Evolutionary conservation across 2,888 invertebrate species (phyloP).

Genomic region (Stictocephala bisonia): DNA sequence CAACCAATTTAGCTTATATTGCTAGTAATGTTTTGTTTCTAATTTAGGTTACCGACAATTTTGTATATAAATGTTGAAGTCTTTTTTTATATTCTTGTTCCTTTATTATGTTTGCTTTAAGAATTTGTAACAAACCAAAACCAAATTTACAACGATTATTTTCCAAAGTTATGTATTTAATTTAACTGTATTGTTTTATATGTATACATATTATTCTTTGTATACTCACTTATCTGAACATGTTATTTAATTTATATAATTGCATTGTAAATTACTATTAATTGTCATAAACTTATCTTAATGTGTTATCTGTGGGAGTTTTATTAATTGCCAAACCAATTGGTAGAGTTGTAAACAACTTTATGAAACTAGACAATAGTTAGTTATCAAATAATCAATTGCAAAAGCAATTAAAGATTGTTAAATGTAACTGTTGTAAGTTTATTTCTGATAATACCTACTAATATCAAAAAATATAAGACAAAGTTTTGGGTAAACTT

Average conservation of each 20-base stretch:
- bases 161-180: conserved; percentile 49
- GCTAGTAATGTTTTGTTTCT: no score
- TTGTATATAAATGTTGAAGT: conserved; percentile 34
- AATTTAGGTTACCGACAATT: no score
- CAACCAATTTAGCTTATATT: no score
- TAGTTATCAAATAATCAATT: background rate
- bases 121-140: conserved; percentile 20
- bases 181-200: conserved; percentile 49
- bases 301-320: conserved; percentile 7
- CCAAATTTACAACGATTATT: conserved; percentile 36
- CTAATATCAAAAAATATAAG: no score
- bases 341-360: background rate
- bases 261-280: conserved; percentile 19
- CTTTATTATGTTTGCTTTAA: conserved; percentile 27
- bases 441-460: no score
- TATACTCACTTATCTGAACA: conserved; percentile 36
- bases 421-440: no score
- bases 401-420: conserved; percentile 6
- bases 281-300: conserved; percentile 30
- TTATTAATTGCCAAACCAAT: conserved; percentile 10
- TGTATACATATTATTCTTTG: conserved; percentile 46
- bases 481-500: no score
- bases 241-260: conserved; percentile 31
- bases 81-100: conserved; percentile 16
- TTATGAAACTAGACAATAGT: background rate